Evolutionary conservation across 2,888 invertebrate genomes (phyloP), one percentile per base, ranked within the genome.

Genomic region (Hololepta plana): DNA sequence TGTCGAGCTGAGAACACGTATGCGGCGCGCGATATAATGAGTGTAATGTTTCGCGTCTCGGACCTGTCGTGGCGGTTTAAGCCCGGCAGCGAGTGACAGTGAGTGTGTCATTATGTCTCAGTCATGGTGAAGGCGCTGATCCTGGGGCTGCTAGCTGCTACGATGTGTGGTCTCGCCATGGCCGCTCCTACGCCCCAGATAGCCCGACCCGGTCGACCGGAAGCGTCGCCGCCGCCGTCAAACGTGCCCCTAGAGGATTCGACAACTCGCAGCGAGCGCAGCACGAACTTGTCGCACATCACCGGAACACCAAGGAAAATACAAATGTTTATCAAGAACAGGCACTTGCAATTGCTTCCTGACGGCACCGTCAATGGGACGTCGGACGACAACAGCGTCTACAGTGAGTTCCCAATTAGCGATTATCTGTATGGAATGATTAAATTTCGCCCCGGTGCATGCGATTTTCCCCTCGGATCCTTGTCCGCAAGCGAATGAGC

Each of bases 311-410:
- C 72, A 38, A 65, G 80, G 44, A 79, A 76, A 51, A 79, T 82
- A 47, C 76, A 76, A 60, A 67, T 84, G 67, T 79, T 72, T 62
- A 72, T 84, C 57, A 80, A 75, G 61, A 75, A 81, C 61, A 68
- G 73, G 43, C 74, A 76, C 53, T 66, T 84, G 40, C 82, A 82
- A 60, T 63, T 84, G 45, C 59, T 79, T 58, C 76, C 77, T 41
- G 80, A 81, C 60, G 82, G 82, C 54, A 73, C 73, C 44, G 79
- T 84, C 57, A 80, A 79, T 62, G 81, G 82, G 43, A 80, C 80
- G 51, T 67, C 64, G 49, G 72, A 80, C 54, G 73, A 72, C 59
- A 66, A 64, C 53, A 79, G 77, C 60, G 72, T 73, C 60, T 77
- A 76, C 68, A 79, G 82, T 82, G 53, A 82, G 81, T 81, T 41